Evolutionary conservation across 2,888 invertebrate species (phyloP), one percentile per base, ranked within the genome.

Genomic region (Temnothorax unifasciatus): DNA sequence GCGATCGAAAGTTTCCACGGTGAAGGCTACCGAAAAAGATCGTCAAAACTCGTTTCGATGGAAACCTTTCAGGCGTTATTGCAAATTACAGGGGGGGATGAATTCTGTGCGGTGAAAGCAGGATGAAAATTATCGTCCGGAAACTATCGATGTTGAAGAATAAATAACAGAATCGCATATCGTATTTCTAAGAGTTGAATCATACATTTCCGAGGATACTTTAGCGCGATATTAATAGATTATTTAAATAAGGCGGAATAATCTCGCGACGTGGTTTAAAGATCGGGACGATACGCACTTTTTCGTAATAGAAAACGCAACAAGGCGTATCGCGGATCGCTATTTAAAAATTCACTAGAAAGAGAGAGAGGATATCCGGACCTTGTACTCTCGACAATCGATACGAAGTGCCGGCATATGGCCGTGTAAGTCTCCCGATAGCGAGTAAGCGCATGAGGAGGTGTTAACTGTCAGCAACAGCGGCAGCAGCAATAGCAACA

Each of bases 31-130:
- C 44, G 15, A 73, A 71, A 77, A 84, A 68, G 44, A 61, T 64
- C 79, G 82, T 64, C 82, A 69, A 69, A 79, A 82, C 79, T 82
- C 57, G 82, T 82, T 79, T 77, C 83, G 68, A 29, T 61, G 57
- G 52, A 83, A 84, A 82, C 71, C 84, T 82, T 82, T 84, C 83
- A 82, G 81, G 71, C 82, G 18, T 81, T 84, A 84, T 73, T 82
- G 84, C 84, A 69, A 81, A 83, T 81, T 79, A 77, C 59, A 50
- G 71, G 74, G 64, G 64, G 41, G 77, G 41, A n/a, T 21, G 47
- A 82, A n/a, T 63, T 82, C 63, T 59, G 52, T 29, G 79, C 21
- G 57, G 9, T n/a, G 34, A 61, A 59, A 52, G 1, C 52, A 29
- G 66, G 50, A 61, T 59, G 61, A 59, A 68, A 52, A 57, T 74